Conservation (phyloP, 2,113 vertebrate species). For the Genyomyrus donnyi region DNA sequence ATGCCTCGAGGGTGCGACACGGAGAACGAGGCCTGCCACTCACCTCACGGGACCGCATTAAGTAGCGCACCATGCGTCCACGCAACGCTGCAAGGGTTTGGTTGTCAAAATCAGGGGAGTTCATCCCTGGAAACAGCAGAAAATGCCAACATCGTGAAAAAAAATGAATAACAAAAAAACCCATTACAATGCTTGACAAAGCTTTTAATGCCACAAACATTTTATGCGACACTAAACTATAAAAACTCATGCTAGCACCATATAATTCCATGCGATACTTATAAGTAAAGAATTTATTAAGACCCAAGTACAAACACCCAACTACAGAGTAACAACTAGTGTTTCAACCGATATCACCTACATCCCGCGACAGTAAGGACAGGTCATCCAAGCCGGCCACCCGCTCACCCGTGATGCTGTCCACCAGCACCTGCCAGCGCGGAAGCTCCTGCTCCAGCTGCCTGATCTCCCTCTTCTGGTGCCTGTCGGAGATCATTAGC, state of each 20-base stretch:
- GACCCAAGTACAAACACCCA: background rate
- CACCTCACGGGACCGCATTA: conserved; percentile 89
- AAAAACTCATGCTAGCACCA: background rate
- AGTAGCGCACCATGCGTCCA: conserved; percentile 88
- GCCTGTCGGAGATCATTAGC: conserved; percentile 82
- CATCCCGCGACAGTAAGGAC: background rate
- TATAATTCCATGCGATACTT: background rate
- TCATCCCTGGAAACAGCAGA: conserved; percentile 67
- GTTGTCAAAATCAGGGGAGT: conserved; percentile 90
- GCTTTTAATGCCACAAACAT: background rate
- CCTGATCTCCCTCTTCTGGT: conserved; percentile 88
- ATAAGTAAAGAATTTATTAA: background rate
- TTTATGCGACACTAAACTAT: background rate
- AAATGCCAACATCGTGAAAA: background rate
- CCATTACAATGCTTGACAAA: background rate
- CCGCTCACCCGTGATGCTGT: conserved; percentile 82
- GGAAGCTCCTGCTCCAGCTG: conserved; percentile 89
- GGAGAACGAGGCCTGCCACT: background rate
- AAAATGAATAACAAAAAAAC: background rate
- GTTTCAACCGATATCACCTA: background rate
- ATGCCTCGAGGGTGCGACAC: background rate
- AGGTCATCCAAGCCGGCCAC: too few relatives aligned
- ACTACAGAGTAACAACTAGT: background rate
- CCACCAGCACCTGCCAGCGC: conserved; percentile 89
- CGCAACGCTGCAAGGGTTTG: conserved; percentile 86